Percentiles rank a stretch among this genome's conserved stretches.
Evolutionary conservation across 2,113 vertebrate species (phyloP).

Genomic region (Sinocyclocheilus rhinocerous): DNA sequence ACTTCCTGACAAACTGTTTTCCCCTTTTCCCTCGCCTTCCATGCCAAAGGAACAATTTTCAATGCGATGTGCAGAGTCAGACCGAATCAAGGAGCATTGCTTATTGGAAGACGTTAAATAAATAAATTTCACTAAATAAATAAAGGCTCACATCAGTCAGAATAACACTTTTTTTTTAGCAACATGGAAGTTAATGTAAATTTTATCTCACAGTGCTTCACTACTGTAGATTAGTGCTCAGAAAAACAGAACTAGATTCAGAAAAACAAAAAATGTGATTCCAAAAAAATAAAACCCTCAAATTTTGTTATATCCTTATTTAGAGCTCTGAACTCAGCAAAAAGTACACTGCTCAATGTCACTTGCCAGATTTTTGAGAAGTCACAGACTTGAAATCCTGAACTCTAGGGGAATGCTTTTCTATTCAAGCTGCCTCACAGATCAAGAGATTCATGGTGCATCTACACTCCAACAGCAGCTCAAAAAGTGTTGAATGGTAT

Average conservation of each 20-base stretch:
- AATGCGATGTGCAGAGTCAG: constrained; percentile 16
- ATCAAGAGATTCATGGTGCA: constrained; percentile 6
- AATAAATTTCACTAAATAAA: constrained; percentile 23
- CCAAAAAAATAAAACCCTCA: neutral
- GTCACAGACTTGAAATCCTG: constrained; percentile 17
- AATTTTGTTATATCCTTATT: neutral
- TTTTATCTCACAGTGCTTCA: neutral
- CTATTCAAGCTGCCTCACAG: neutral
- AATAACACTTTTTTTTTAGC: neutral
- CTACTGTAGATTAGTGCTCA: neutral
- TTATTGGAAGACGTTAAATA: constrained; percentile 2
- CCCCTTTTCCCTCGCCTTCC: neutral
- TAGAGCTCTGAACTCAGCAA: constrained; percentile 6
- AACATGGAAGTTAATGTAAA: neutral
- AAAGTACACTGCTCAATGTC: constrained; percentile 11
- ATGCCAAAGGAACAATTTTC: neutral
- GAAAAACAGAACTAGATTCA: neutral
- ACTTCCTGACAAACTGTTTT: neutral
- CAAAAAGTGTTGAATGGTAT: neutral
- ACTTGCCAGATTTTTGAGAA: constrained; percentile 10
- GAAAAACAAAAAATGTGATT: neutral
- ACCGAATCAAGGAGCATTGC: constrained; percentile 27
- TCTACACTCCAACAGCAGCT: neutral
- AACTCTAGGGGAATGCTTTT: constrained; percentile 3
- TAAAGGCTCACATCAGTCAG: constrained; percentile 15